Conservation (phyloP, 2,888 invertebrate genomes). For the Anorthoa munda region DNA sequence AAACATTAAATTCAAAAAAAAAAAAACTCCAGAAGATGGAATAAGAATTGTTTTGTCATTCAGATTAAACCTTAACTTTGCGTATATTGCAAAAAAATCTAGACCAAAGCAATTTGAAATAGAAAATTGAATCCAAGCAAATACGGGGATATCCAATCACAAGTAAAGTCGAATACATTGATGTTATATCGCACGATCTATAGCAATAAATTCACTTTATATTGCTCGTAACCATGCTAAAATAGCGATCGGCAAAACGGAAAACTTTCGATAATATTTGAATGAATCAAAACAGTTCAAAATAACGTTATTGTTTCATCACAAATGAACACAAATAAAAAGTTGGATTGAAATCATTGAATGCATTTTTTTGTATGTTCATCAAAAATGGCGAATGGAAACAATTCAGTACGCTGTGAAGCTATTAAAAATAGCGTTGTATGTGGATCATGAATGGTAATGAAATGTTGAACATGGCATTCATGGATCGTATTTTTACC, state of each 20-base stretch:
- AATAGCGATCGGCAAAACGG: constrained; percentile 5
- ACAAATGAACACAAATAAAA: constrained; percentile 41
- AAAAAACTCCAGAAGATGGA: not conserved
- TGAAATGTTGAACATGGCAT: not conserved
- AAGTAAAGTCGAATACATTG: constrained; percentile 27
- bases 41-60: not conserved
- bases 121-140: constrained; percentile 44
- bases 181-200: constrained; percentile 32
- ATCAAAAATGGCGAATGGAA: constrained; percentile 29
- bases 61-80: not conserved
- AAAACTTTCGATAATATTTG: constrained; percentile 31
- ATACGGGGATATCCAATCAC: constrained; percentile 35
- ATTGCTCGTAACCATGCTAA: constrained; percentile 47
- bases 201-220: constrained; percentile 49
- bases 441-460: not conserved
- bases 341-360: constrained; percentile 18
- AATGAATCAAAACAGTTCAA: constrained; percentile 34
- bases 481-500: not conserved
- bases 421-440: not conserved
- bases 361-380: constrained; percentile 23
- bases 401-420: not conserved
- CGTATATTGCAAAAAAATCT: not conserved
- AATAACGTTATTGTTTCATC: constrained; percentile 41
- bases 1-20: not conserved
- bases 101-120: constrained; percentile 41